A percentile compares a stretch with the other conserved stretches of the same genome.
phyloP scores from a whole-genome alignment of 2,797 vertebrate genomes.

The Smutsia temminckii region DNA sequence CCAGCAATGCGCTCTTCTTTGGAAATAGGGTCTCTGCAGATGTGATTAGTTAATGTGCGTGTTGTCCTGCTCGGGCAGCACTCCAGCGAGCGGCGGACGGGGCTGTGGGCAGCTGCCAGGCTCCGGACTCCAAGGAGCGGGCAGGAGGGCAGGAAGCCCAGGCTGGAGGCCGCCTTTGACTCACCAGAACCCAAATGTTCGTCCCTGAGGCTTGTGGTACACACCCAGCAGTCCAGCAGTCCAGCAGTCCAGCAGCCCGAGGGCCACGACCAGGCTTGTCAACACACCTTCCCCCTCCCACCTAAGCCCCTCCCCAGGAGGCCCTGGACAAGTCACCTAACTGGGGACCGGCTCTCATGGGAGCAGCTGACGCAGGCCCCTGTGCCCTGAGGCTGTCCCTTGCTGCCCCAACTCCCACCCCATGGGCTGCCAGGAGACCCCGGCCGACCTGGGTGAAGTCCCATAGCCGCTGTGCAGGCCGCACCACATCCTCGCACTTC shows the following conservation, averaged over 20 bases:
- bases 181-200: too few species aligned
- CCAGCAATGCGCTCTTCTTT: background rate
- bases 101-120: background rate
- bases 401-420: background rate
- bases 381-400: fast-evolving
- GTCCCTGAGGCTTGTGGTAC: fast-evolving
- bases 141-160: background rate
- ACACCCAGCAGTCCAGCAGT: background rate
- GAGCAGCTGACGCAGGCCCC: background rate
- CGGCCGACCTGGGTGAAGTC: constrained; percentile 95
- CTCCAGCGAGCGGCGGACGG: background rate
- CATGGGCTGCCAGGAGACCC: fast-evolving
- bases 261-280: too few species aligned
- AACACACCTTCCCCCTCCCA: too few species aligned
- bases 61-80: background rate
- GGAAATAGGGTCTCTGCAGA: background rate
- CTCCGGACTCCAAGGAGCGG: background rate
- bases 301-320: too few species aligned
- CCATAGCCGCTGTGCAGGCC: constrained; percentile 94
- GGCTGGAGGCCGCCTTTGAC: background rate
- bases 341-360: too few species aligned
- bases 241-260: background rate
- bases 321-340: background rate
- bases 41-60: fast-evolving
- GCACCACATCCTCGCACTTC: constrained; percentile 92